Conservation (phyloP, 2,113 vertebrate species). For the Phalacrocorax carbo region DNA sequence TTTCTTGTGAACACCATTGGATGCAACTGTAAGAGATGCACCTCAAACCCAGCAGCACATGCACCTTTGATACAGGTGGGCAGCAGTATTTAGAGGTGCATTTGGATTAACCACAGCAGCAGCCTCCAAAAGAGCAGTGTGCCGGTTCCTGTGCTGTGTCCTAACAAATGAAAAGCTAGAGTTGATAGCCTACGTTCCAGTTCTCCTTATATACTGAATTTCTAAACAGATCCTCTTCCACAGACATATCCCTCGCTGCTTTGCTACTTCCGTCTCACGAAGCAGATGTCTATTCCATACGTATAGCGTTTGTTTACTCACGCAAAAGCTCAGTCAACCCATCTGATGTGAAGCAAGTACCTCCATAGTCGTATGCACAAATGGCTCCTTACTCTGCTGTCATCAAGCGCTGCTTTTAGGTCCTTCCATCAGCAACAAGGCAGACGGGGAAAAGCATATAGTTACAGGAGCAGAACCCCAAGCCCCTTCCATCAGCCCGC, state of each 20-base stretch:
- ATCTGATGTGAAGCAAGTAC: not conserved
- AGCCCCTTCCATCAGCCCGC: not conserved
- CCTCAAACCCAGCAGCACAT: not conserved
- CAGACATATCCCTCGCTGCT: accelerated
- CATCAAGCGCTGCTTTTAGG: not conserved
- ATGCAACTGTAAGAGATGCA: not conserved
- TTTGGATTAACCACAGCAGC: not conserved
- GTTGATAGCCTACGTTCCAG: not conserved
- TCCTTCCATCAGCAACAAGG: not conserved
- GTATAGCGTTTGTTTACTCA: accelerated
- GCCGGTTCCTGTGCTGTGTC: not conserved
- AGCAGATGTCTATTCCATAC: not conserved
- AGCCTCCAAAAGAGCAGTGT: not conserved
- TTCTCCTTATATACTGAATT: not conserved
- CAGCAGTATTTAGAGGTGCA: not conserved
- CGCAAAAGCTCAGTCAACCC: not conserved
- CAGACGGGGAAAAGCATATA: accelerated
- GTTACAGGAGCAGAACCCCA: not conserved
- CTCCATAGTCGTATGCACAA: accelerated
- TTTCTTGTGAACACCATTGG: not conserved
- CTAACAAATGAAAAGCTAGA: not conserved
- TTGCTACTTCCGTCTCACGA: not conserved
- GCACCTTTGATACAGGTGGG: not conserved
- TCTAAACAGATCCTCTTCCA: not conserved
- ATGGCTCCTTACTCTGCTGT: not conserved